Evolutionary conservation across 1,140 invertebrate species (phyloP).

Genomic region (Diprion similis): DNA sequence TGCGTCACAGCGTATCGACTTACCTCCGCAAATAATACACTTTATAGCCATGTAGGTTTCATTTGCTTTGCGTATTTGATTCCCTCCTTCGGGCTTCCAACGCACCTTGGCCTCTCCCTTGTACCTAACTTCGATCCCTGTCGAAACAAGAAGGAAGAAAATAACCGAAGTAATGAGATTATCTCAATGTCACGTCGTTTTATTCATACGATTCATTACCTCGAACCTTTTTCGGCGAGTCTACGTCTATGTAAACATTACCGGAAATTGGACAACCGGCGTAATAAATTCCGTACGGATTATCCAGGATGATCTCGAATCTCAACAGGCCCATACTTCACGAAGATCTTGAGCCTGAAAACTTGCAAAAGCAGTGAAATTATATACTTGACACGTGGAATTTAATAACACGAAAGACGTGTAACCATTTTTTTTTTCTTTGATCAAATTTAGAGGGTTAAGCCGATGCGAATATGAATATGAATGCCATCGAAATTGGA

Average conservation of each 20-base stretch:
- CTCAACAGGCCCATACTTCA: neutral
- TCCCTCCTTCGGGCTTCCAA: conserved; percentile 1
- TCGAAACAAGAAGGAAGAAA: neutral
- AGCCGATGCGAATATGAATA: conserved; percentile 13
- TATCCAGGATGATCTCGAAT: conserved; percentile 8
- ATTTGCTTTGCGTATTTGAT: conserved; percentile 3
- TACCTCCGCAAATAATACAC: conserved; percentile 1
- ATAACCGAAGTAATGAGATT: neutral
- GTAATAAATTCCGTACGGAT: conserved; percentile 9
- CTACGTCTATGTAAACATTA: conserved; percentile 7
- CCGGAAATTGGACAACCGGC: neutral
- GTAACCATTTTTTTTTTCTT: conserved; percentile 22
- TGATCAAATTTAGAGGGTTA: conserved; percentile 13
- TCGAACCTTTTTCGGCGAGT: conserved; percentile 10
- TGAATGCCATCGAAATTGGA: neutral
- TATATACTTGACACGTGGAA: conserved; percentile 20
- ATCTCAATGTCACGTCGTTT: neutral
- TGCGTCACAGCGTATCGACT: neutral
- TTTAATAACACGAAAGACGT: neutral
- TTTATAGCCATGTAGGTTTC: conserved; percentile 2
- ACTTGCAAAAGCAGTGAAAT: conserved; percentile 27
- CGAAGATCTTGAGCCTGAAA: neutral
- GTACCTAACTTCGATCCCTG: conserved; percentile 10
- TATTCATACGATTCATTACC: neutral
- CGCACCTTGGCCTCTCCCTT: conserved; percentile 5